phyloP scores from a whole-genome alignment of 2,113 vertebrate genomes.

The Cochlearius cochlearius region DNA sequence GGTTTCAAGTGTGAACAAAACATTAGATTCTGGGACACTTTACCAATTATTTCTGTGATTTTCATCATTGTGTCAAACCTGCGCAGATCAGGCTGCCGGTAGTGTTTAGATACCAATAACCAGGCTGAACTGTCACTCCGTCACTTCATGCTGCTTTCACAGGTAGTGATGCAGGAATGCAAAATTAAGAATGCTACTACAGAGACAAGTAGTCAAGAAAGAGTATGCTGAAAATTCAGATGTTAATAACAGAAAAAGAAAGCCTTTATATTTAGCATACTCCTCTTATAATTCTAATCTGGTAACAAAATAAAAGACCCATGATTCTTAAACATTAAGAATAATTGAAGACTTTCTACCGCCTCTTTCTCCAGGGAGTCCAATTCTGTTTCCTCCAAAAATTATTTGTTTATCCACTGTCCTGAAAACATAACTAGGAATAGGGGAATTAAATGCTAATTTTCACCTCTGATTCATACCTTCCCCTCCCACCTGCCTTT shows the following conservation, averaged over 20 bases:
- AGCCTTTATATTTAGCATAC: background rate
- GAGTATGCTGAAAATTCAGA: background rate
- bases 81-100: background rate
- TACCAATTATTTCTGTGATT: background rate
- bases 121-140: background rate
- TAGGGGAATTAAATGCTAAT: background rate
- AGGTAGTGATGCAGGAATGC: background rate
- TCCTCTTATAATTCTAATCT: background rate
- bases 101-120: background rate
- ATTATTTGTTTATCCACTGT: background rate
- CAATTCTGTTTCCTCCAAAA: background rate
- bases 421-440: background rate
- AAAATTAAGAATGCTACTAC: background rate
- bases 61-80: background rate
- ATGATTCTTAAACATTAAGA: background rate
- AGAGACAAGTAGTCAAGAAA: background rate
- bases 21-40: background rate
- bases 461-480: background rate
- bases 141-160: background rate
- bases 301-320: background rate
- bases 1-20: background rate
- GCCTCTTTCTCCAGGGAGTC: background rate
- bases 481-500: background rate
- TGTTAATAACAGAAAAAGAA: background rate
- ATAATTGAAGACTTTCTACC: background rate